phyloP scores from a whole-genome alignment of 2,888 invertebrate genomes.

The Tanypteryx hageni region DNA sequence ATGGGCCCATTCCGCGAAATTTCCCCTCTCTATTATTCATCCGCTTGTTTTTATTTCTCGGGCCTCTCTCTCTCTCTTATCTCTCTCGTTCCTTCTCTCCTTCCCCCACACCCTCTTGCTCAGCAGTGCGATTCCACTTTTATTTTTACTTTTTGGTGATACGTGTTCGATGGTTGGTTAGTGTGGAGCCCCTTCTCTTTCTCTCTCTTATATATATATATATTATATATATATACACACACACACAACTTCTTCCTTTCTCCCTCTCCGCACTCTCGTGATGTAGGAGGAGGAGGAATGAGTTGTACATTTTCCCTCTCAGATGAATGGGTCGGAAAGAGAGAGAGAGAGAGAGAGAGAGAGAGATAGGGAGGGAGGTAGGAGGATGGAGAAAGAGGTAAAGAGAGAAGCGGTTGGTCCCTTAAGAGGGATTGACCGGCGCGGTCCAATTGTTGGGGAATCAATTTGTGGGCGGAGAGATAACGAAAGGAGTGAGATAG shows the following conservation, averaged over 20 bases:
- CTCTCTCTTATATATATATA: background rate
- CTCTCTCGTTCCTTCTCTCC: background rate
- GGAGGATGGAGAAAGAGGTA: background rate
- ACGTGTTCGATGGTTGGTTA: slow-evolving; percentile 54
- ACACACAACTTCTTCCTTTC: background rate
- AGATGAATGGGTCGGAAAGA: slow-evolving; percentile 7
- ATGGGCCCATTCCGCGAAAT: slow-evolving; percentile 55
- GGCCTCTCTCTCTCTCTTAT: background rate
- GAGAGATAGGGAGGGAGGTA: background rate
- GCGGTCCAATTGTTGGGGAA: slow-evolving; percentile 6
- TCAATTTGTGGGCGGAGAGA: slow-evolving; percentile 27
- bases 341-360: background rate
- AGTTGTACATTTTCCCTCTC: slow-evolving; percentile 6
- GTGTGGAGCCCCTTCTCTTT: slow-evolving; percentile 16
- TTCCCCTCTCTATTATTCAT: slow-evolving; percentile 62
- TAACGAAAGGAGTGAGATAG: background rate
- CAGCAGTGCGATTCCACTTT: slow-evolving; percentile 5
- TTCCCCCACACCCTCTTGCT: background rate
- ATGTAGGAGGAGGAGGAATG: background rate
- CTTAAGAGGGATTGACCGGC: slow-evolving; percentile 5
- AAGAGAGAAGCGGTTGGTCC: background rate
- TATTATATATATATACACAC: background rate
- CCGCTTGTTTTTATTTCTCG: slow-evolving; percentile 55
- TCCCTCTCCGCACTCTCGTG: background rate
- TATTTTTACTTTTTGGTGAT: slow-evolving; percentile 34